These are phyloP conservation scores for Dendrocincla tyrannina DNA, from an alignment of 2,797 vertebrate genomes.

Conservation along the genomic window DNA sequence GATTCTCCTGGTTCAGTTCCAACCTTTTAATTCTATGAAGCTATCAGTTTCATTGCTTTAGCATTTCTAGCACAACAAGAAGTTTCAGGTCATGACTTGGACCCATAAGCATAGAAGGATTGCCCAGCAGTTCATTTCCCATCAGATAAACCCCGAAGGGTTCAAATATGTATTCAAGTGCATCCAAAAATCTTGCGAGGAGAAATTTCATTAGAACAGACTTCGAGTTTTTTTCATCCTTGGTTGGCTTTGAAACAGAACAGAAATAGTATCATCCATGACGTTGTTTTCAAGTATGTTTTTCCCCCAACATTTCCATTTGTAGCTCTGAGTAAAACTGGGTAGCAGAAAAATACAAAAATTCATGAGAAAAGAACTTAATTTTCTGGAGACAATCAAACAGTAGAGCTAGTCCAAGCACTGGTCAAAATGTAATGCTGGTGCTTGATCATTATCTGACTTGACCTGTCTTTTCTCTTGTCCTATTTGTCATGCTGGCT, in stretches of 20 bases:
- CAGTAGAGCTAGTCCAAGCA: background rate
- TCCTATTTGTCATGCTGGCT: background rate
- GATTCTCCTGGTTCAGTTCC: background rate
- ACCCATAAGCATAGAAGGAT: background rate
- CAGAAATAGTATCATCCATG: background rate
- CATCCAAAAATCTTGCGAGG: background rate
- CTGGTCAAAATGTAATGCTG: background rate
- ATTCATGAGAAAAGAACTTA: background rate
- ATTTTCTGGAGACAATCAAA: background rate
- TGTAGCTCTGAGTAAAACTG: background rate
- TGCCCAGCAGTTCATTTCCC: background rate
- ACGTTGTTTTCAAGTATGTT: background rate
- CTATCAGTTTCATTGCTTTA: background rate
- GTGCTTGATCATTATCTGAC: background rate
- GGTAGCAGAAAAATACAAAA: background rate
- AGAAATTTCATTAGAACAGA: constrained; percentile 7
- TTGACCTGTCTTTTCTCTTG: background rate
- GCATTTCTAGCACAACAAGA: background rate
- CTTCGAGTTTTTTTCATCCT: constrained; percentile 3
- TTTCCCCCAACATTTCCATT: background rate
- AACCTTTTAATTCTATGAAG: background rate
- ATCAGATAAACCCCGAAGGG: background rate
- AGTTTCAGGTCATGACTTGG: background rate
- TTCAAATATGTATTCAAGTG: background rate
- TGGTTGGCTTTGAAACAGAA: constrained; percentile 5